These are phyloP conservation scores for Elephantulus edwardii DNA, from an alignment of 2,113 vertebrate genomes.

Conservation along the genomic window DNA sequence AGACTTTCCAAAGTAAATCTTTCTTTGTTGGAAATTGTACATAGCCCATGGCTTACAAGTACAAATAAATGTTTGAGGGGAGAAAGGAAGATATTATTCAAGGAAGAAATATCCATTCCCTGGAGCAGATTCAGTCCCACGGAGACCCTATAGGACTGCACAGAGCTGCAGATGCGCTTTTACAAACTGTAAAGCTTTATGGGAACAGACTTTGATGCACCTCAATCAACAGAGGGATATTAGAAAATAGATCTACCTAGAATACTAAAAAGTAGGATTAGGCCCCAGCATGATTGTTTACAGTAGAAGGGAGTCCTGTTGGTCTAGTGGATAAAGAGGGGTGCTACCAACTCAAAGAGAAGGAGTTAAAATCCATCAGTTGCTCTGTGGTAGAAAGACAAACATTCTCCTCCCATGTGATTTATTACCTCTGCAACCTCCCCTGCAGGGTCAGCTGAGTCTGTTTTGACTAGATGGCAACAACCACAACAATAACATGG, in stretches of 20 bases:
- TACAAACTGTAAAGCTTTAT: not conserved
- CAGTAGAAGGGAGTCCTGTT: too few relatives aligned
- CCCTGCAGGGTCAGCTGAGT: too few relatives aligned
- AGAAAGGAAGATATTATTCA: not conserved
- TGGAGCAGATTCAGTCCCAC: too few relatives aligned
- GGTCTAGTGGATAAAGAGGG: too few relatives aligned
- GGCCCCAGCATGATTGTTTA: not conserved
- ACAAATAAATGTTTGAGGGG: not conserved
- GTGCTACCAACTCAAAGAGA: too few relatives aligned
- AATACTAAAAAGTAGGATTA: not conserved
- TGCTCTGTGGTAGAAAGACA: too few relatives aligned
- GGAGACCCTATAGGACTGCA: not conserved
- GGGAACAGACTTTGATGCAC: not conserved
- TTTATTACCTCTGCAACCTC: too few relatives aligned
- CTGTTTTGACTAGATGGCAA: too few relatives aligned
- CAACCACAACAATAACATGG: too few relatives aligned
- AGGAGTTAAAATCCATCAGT: too few relatives aligned
- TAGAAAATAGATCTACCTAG: not conserved
- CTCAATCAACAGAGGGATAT: too few relatives aligned
- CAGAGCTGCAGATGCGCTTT: not conserved
- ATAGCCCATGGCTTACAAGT: not conserved
- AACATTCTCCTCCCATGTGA: too few relatives aligned
- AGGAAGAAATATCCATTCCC: not conserved
- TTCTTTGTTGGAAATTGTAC: constrained; percentile 7
- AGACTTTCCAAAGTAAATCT: not conserved